Base-by-base conservation (phyloP, 1,140 invertebrate species). In the Uloborus diversus region DNA sequence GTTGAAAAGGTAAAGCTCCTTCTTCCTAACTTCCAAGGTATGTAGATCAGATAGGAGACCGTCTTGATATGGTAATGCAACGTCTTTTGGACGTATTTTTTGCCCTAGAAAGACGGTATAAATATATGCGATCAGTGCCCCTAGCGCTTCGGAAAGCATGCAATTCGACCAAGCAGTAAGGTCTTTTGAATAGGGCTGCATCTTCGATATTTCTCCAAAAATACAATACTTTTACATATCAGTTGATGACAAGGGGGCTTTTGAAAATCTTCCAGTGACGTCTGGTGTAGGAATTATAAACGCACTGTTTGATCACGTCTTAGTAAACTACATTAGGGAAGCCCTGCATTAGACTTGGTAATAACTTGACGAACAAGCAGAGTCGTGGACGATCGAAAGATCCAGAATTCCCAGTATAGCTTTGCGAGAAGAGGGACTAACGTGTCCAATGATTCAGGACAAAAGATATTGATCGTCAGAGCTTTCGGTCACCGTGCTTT, bases 241-340 rank as follows among this genome's bases (percentile, higher is more conserved):
- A 65, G 61, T 42, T 66, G 61, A 78, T 65, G 73, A 78, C 73
- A 78, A 64, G 37, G 37, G 61, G n/a, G 61, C 32, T 28, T 56
- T 76, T 76, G 59, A 65, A 65, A 76, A 53, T 56, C 61, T 32
- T 25, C 61, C 30, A 66, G 73, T 33, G 73, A 78, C 73, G 66
- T 78, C 73, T 78, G 73, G 73, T 66, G 73, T 27, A 53, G 73
- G 62, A 78, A 65, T 78, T 78, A 78, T 78, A 78, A 78, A 78
- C 73, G 62, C 73, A 57, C 73, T 30, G 73, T 66, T 78, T 78
- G 73, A 78, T 78, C 73, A 78, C 61, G 73, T 28, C 57, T 56
- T 78, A 56, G 73, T 57, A 78, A 78, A 78, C 73, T 78, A 27
- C 73, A 78, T 78, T 78, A 78, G 62, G 20, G 33, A 27, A 51